These are phyloP conservation scores for Trematocara caparti DNA, from an alignment of 2,797 vertebrate species.

Conservation along the genomic window DNA sequence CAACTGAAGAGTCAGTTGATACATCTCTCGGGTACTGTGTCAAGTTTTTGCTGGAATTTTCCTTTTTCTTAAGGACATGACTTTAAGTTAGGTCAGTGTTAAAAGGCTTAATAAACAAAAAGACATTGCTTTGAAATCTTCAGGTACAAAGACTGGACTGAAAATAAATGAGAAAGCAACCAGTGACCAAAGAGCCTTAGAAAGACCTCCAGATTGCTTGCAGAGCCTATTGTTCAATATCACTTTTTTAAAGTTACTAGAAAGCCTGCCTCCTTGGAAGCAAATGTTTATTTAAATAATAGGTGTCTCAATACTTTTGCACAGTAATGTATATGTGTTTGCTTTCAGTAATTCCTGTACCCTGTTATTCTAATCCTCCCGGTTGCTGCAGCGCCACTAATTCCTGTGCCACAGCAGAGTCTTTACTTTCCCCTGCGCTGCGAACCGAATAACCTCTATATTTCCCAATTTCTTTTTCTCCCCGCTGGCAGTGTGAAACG, in stretches of 20 bases:
- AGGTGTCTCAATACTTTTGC: neutral
- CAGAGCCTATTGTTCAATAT: neutral
- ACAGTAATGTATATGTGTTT: neutral
- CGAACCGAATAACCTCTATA: conserved; percentile 43
- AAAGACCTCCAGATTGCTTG: neutral
- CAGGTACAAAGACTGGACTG: neutral
- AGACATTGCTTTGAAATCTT: neutral
- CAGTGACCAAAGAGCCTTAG: neutral
- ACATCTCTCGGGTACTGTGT: neutral
- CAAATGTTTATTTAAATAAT: neutral
- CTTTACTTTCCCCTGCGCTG: conserved; percentile 13
- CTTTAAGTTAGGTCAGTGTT: neutral
- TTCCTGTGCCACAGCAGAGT: conserved; percentile 13
- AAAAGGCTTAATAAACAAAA: neutral
- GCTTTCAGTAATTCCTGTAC: neutral
- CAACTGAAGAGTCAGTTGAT: neutral
- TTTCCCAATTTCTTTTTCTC: neutral
- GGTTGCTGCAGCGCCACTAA: neutral
- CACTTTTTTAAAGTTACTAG: neutral
- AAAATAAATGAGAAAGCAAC: neutral
- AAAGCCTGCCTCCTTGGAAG: neutral
- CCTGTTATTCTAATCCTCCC: conserved; percentile 33
- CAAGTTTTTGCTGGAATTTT: neutral
- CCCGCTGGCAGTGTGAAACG: conserved; percentile 8
- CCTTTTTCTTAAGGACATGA: neutral